Conservation (phyloP, 2,113 vertebrate species). For the Madoqua kirkii region DNA sequence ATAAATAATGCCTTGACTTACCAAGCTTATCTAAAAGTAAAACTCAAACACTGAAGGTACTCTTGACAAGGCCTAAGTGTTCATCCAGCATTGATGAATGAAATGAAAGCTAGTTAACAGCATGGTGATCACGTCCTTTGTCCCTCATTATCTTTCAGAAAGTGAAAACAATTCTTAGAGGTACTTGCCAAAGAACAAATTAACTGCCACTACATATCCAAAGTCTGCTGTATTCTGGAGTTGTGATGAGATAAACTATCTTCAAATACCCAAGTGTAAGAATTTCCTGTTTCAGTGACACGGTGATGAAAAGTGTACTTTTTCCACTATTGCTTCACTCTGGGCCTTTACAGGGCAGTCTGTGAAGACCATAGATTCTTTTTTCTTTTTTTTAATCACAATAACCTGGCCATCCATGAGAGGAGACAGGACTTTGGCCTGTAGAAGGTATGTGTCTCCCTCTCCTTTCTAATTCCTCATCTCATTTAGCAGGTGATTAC, state of each 20-base stretch:
- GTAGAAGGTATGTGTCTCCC: background rate
- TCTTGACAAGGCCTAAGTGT: too few species aligned
- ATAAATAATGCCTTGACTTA: background rate
- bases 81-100: too few species aligned
- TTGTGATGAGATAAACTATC: background rate
- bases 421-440: too few species aligned
- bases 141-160: too few species aligned
- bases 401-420: too few species aligned
- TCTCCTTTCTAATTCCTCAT: background rate
- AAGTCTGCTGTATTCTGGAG: background rate
- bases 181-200: too few species aligned
- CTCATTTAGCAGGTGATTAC: background rate
- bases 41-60: background rate
- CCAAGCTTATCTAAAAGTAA: background rate
- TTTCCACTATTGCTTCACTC: background rate
- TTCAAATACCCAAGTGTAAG: slow-evolving; percentile 9
- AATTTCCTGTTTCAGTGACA: slow-evolving; percentile 39
- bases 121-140: too few species aligned
- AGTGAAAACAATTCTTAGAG: too few species aligned
- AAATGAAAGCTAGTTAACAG: too few species aligned
- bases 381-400: background rate
- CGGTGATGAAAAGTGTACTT: background rate
- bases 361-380: background rate
- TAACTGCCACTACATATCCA: background rate
- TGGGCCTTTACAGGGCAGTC: background rate